A percentile compares a stretch with the other conserved stretches of the same genome.
These are phyloP conservation scores for Crypturellus tataupa DNA, from an alignment of 2,797 vertebrate genomes.

Conservation along the genomic window DNA sequence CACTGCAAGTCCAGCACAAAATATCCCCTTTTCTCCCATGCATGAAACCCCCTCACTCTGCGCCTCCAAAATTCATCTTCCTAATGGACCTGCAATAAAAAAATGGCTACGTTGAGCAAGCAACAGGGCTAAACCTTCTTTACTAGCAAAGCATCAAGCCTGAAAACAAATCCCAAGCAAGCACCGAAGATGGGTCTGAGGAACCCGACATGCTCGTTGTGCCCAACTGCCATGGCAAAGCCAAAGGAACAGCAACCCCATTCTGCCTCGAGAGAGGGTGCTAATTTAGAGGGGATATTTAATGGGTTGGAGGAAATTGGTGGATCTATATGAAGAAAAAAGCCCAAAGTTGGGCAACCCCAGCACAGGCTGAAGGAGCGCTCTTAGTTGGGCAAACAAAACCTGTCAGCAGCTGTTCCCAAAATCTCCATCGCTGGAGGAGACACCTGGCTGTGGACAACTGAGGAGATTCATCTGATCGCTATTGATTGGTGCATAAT, in stretches of 20 bases:
- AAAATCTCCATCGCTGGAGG: slow-evolving; percentile 1
- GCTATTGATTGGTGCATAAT: background rate
- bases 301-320: background rate
- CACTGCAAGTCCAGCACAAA: slow-evolving; percentile 63
- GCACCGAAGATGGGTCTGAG: accelerated
- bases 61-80: slow-evolving; percentile 43
- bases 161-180: background rate
- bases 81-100: slow-evolving; percentile 10
- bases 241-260: background rate
- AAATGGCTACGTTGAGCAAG: slow-evolving; percentile 40
- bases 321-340: background rate
- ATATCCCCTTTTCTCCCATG: slow-evolving; percentile 34
- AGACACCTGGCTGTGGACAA: slow-evolving; percentile 27
- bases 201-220: accelerated
- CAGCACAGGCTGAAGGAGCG: background rate
- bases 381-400: slow-evolving; percentile 34
- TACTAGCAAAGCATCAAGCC: background rate
- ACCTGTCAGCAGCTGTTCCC: slow-evolving; percentile 56
- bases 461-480: slow-evolving; percentile 42
- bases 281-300: background rate
- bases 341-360: background rate
- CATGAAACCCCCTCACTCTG: slow-evolving; percentile 3
- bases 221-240: background rate
- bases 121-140: too few relatives aligned
- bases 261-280: background rate